Percentiles rank a stretch among this genome's conserved stretches.
Evolutionary conservation across 2,113 vertebrate genomes (phyloP).

Genomic region (Muscicapa adusta): DNA sequence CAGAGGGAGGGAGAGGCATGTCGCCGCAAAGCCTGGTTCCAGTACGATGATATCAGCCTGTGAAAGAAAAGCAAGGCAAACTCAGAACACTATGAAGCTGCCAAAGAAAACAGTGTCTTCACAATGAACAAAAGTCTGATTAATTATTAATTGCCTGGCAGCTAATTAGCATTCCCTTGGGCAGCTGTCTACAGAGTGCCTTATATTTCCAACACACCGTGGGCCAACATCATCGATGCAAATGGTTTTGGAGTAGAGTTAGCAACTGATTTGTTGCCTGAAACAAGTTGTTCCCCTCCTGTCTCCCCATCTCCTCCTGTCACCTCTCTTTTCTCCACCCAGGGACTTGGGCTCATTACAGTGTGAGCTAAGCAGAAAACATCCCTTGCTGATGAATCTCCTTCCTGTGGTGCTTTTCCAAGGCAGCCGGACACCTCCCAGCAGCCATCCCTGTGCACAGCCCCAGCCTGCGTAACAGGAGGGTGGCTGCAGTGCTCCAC

Average conservation of each 20-base stretch:
- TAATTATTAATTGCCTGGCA: slow-evolving; percentile 71
- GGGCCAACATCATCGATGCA: slow-evolving; percentile 27
- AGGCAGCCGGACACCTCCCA: background rate
- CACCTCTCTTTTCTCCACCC: slow-evolving; percentile 8
- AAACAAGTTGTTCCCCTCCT: slow-evolving; percentile 39
- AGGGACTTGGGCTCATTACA: slow-evolving; percentile 6
- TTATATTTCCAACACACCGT: slow-evolving; percentile 41
- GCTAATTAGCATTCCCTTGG: slow-evolving; percentile 71
- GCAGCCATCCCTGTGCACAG: background rate
- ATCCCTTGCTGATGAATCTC: background rate
- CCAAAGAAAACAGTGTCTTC: slow-evolving; percentile 66
- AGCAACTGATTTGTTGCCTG: slow-evolving; percentile 47
- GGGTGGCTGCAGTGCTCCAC: background rate
- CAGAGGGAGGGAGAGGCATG: slow-evolving; percentile 6
- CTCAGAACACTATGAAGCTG: slow-evolving; percentile 40
- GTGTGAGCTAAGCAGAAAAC: slow-evolving; percentile 28
- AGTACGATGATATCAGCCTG: slow-evolving; percentile 40
- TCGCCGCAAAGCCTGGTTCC: background rate
- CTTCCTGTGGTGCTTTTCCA: background rate
- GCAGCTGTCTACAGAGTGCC: slow-evolving; percentile 60
- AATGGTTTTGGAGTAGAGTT: slow-evolving; percentile 11
- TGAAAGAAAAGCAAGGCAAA: slow-evolving; percentile 21
- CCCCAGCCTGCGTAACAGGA: background rate
- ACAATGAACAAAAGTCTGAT: slow-evolving; percentile 67
- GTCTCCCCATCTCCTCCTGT: slow-evolving; percentile 2